These are phyloP conservation scores for Taenioides sp. DNA, from an alignment of 2,797 vertebrate species.

Conservation along the genomic window DNA sequence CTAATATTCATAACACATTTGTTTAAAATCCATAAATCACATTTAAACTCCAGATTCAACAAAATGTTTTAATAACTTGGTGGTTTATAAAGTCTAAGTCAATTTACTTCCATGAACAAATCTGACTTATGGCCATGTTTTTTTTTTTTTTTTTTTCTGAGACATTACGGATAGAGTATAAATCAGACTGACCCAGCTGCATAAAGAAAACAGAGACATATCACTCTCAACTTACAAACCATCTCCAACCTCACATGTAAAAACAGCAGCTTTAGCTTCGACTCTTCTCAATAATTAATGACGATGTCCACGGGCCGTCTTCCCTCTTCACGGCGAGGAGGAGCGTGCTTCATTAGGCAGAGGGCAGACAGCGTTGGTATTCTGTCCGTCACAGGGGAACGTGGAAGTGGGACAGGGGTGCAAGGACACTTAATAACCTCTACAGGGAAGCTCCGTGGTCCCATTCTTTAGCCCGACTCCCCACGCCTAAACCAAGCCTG, in stretches of 20 bases:
- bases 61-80: too few species aligned
- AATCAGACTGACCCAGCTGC: too few species aligned
- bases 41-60: too few species aligned
- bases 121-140: too few species aligned
- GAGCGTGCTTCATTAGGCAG: constrained; percentile 50
- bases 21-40: too few species aligned
- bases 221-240: too few species aligned
- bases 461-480: constrained; percentile 48
- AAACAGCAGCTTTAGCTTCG: not conserved
- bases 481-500: constrained; percentile 47
- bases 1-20: too few species aligned
- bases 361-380: constrained; percentile 34
- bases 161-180: too few species aligned
- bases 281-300: constrained; percentile 57
- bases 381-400: constrained; percentile 40
- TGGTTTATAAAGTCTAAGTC: not conserved
- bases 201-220: not conserved
- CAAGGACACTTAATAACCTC: constrained; percentile 55
- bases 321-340: constrained; percentile 41
- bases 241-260: not conserved
- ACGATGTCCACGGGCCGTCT: constrained; percentile 40
- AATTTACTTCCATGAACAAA: too few species aligned
- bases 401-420: constrained; percentile 21
- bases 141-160: too few species aligned
- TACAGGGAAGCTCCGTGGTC: constrained; percentile 21